These are phyloP conservation scores for Poeciliopsis paucimaculata DNA, from an alignment of 2,797 vertebrate species.

Conservation along the genomic window DNA sequence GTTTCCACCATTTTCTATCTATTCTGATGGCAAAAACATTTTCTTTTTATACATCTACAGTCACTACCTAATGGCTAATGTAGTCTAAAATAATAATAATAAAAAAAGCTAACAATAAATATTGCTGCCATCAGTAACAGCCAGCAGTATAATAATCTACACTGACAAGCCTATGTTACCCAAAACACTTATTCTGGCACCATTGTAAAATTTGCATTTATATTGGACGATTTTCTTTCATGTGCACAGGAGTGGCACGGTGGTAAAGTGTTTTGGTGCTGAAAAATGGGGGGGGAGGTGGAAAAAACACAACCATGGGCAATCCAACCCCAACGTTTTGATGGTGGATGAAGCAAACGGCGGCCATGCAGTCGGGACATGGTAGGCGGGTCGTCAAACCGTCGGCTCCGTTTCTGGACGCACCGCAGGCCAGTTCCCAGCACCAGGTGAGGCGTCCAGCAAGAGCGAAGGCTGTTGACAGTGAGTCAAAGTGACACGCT, in stretches of 20 bases:
- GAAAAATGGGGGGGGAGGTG: neutral
- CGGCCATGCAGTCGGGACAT: neutral
- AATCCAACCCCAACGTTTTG: constrained; percentile 30
- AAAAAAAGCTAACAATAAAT: constrained; percentile 35
- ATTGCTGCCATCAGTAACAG: constrained; percentile 35
- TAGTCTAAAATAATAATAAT: constrained; percentile 13
- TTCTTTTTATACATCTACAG: neutral
- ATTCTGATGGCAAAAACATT: neutral
- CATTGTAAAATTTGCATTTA: constrained; percentile 66
- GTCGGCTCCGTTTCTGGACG: constrained; percentile 41
- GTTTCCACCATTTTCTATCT: neutral
- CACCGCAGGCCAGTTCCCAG: constrained; percentile 24
- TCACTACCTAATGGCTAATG: constrained; percentile 1
- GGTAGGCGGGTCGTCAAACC: constrained; percentile 36
- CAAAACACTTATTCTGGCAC: constrained; percentile 46
- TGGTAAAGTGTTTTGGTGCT: constrained; percentile 41
- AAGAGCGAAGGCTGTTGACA: constrained; percentile 57
- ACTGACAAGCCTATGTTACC: constrained; percentile 46
- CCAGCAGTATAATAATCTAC: constrained; percentile 41
- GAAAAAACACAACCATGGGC: constrained; percentile 30
- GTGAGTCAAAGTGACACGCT: constrained; percentile 67
- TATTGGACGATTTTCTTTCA: constrained; percentile 63
- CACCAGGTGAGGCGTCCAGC: constrained; percentile 60
- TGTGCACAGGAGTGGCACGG: constrained; percentile 43
- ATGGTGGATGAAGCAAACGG: constrained; percentile 6